A percentile compares a stretch with the other conserved stretches of the same genome.
Conservation (phyloP, 2,797 vertebrate species). For the Acanthurus leucopareius region DNA sequence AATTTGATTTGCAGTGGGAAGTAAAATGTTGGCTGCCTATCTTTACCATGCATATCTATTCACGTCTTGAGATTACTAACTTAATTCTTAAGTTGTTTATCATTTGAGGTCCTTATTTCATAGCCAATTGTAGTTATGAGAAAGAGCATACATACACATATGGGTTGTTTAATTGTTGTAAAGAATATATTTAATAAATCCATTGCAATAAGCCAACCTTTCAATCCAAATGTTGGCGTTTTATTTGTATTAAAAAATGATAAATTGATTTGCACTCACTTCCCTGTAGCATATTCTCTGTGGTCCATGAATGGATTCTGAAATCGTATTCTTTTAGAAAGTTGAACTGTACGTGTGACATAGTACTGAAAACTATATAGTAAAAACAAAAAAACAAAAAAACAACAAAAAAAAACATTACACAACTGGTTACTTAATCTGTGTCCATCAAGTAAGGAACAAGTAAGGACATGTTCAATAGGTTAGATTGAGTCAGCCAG, state of each 20-base stretch:
- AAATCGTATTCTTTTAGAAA: no score
- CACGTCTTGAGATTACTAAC: conserved; percentile 53
- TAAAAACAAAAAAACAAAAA: no score
- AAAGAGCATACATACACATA: conserved; percentile 39
- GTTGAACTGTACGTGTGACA: no score
- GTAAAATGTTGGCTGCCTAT: conserved; percentile 12
- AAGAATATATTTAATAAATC: conserved; percentile 76
- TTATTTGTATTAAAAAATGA: no score
- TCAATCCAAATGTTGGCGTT: not conserved
- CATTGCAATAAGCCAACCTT: conserved; percentile 27
- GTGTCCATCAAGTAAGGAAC: no score
- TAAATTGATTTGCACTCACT: no score
- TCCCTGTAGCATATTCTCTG: no score
- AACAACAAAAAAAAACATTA: no score
- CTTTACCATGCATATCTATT: conserved; percentile 44
- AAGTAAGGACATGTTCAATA: no score
- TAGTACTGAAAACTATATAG: no score
- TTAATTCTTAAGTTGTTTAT: conserved; percentile 42
- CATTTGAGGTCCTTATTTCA: conserved; percentile 45
- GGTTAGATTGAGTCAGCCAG: not conserved
- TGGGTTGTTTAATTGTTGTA: conserved; percentile 55
- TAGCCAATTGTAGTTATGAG: conserved; percentile 44
- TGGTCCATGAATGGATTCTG: not conserved
- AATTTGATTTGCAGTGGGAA: conserved; percentile 52
- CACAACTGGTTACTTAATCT: no score